These are phyloP conservation scores for Eonycteris spelaea DNA, from an alignment of 2,113 vertebrate species.

Conservation along the genomic window DNA sequence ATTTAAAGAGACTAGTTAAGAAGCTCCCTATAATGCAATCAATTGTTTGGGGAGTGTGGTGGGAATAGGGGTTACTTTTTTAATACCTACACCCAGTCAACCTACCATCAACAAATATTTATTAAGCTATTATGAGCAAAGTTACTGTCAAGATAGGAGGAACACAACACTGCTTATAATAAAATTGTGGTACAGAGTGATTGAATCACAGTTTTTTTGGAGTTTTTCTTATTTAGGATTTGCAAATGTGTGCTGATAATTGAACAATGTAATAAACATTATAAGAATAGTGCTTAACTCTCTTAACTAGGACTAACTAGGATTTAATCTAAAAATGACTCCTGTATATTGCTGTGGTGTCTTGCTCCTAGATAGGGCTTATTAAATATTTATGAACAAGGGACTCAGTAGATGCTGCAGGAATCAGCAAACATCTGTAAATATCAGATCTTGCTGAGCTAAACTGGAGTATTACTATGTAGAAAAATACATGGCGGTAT, in stretches of 20 bases:
- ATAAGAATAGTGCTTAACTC: background rate
- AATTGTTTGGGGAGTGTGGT: background rate
- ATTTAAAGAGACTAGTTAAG: background rate
- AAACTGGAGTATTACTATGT: background rate
- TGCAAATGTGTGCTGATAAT: background rate
- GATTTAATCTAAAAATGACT: background rate
- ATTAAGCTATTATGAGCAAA: background rate
- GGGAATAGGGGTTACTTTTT: background rate
- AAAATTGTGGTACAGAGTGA: background rate
- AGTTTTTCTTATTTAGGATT: background rate
- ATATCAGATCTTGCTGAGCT: background rate
- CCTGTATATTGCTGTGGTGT: background rate
- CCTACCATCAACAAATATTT: background rate
- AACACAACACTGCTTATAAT: background rate
- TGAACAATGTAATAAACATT: background rate
- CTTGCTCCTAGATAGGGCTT: background rate
- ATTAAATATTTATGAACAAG: background rate
- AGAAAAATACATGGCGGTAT: background rate
- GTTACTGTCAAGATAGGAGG: background rate
- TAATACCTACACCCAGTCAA: background rate
- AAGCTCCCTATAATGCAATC: background rate
- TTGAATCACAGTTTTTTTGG: background rate
- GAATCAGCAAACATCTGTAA: conserved; percentile 22
- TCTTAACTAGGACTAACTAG: background rate
- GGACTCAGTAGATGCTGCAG: background rate